Percentiles rank a stretch among this genome's conserved stretches.
phyloP scores from a whole-genome alignment of 2,797 vertebrate genomes.

The Esox lucius region DNA sequence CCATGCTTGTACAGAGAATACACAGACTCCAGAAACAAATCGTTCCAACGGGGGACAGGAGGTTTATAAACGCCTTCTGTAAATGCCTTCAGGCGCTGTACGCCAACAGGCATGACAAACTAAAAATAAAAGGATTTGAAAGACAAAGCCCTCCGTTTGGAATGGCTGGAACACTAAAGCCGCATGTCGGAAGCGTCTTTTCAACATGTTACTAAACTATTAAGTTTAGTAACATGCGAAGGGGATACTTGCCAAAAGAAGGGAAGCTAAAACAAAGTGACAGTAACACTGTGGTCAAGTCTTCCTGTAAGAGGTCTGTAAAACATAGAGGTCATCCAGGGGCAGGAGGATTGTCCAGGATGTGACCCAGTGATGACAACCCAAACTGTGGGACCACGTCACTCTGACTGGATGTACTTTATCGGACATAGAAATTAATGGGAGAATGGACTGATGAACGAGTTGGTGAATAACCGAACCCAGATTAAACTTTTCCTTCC shows the following conservation, averaged over 20 bases:
- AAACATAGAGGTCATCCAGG: background rate
- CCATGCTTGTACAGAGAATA: too few species aligned
- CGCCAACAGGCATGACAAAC: slow-evolving; percentile 1
- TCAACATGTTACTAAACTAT: too few species aligned
- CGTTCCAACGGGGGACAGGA: slow-evolving; percentile 2
- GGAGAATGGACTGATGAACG: background rate
- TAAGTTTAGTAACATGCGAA: background rate
- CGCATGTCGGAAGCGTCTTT: too few species aligned
- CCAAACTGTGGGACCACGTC: background rate
- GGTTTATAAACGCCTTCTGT: slow-evolving; percentile 1
- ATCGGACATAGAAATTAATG: too few species aligned
- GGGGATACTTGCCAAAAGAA: background rate
- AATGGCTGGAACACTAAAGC: background rate
- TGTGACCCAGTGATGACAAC: background rate
- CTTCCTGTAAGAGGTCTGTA: background rate
- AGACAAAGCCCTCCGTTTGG: slow-evolving; percentile 8
- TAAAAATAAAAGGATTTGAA: slow-evolving; percentile 10
- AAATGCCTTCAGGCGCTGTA: background rate
- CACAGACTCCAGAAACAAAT: background rate
- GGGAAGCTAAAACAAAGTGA: background rate
- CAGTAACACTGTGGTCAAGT: background rate
- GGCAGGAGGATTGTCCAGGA: background rate
- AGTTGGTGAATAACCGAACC: background rate
- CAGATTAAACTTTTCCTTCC: too few species aligned
- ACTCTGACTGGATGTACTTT: background rate